Evolutionary conservation across 2,888 invertebrate genomes (phyloP), one percentile per base, ranked within the genome.

Genomic region (Phasia obesa): DNA sequence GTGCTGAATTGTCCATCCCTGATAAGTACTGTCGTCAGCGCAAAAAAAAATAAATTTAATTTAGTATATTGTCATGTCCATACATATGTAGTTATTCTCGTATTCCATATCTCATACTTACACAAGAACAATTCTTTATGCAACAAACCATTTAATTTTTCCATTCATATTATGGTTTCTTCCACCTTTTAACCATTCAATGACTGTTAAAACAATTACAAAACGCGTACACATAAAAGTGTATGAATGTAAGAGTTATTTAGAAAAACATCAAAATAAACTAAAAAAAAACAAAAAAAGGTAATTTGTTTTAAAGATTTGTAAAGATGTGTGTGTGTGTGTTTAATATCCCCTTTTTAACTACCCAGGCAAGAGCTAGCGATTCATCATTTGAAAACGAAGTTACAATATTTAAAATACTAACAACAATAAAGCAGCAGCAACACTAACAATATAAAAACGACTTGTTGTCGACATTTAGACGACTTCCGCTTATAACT

Each of bases 401-500:
- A 75, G 59, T 78, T 67, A 67, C 35, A 73, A 73, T n/a, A 51
- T 49, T 51, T 55, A n/a, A 60, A 81, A 59, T 55, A 23, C 44
- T 23, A 73, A 60, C 51, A 51, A 64, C 15, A 67, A 65, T 38
- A 74, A 55, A 35, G 35, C 35, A 35, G 35, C 35, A 9, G 11
- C 11, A 9, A 35, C 9, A 11, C 35, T 27, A 47, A 60, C 53
- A 53, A 51, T 44, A 47, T 21, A 62, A 55, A 42, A 79, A 83
- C 75, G 75, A 60, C 60, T 75, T 79, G 59, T 70, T 78, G 74
- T 79, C 79, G 83, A 75, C 83, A 83, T 83, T 83, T 79, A 83
- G 83, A 83, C 60, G 83, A 83, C 83, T 83, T 83, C 83, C 83
- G 79, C 75, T 75, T 75, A 35, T 74, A 80, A 62, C 74, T 78